Percentiles rank a stretch among this genome's conserved stretches.
phyloP scores from a whole-genome alignment of 2,113 vertebrate genomes.

The Spilogale gracilis region DNA sequence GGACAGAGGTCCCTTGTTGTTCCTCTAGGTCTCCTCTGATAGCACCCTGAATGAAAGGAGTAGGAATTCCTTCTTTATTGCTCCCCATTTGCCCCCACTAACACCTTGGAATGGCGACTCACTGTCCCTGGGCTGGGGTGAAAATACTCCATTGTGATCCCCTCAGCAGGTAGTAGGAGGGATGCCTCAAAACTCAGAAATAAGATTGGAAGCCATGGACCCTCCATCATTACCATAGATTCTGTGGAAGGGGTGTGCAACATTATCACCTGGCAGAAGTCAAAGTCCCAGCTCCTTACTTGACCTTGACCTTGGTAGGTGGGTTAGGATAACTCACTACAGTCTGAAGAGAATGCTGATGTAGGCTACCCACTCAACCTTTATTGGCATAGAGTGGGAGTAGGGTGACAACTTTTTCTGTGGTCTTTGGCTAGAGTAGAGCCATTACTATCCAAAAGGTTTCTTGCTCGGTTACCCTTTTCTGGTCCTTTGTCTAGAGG shows the following conservation, averaged over 20 bases:
- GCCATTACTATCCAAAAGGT: neutral
- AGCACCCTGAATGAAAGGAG: neutral
- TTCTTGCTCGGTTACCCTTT: neutral
- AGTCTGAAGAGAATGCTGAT: neutral
- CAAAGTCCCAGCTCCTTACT: neutral
- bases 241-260: fast-evolving
- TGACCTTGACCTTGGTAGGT: too few species aligned
- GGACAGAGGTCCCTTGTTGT: neutral
- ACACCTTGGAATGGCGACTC: neutral
- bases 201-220: too few species aligned
- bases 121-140: too few species aligned
- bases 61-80: neutral
- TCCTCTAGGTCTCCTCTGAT: neutral
- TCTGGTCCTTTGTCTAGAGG: neutral
- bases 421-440: neutral
- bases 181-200: neutral
- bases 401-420: fast-evolving
- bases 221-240: neutral
- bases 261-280: neutral
- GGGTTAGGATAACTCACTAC: neutral
- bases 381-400: neutral
- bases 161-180: neutral
- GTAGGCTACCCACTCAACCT: neutral
- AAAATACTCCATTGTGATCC: neutral
- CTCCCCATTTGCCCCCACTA: neutral